A percentile compares a stretch with the other conserved stretches of the same genome.
Evolutionary conservation across 1,140 invertebrate species (phyloP).

Genomic region (Palaemon carinicauda): DNA sequence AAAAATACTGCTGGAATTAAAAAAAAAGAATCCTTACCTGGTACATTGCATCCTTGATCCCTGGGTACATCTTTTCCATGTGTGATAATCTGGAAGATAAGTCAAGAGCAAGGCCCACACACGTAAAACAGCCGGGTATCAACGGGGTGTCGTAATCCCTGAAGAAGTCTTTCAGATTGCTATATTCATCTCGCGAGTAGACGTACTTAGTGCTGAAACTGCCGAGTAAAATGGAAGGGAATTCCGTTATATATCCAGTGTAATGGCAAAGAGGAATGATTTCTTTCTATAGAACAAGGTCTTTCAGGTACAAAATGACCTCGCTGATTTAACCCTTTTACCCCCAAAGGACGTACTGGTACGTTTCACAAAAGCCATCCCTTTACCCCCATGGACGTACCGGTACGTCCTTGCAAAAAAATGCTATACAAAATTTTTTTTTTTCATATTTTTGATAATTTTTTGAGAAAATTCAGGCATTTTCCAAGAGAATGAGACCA

Average conservation of each 20-base stretch:
- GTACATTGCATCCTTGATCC: conserved; percentile 69
- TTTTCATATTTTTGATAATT: too few relatives aligned
- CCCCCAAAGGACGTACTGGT: too few relatives aligned
- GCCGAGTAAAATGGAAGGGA: conserved; percentile 64
- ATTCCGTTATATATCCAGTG: conserved; percentile 77
- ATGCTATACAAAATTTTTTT: too few relatives aligned
- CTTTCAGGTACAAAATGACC: neutral
- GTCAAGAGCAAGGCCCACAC: conserved; percentile 85
- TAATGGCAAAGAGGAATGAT: too few relatives aligned
- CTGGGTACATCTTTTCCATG: conserved; percentile 66
- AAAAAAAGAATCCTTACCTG: conserved; percentile 68
- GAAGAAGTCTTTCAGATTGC: conserved; percentile 74
- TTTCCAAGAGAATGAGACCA: too few relatives aligned
- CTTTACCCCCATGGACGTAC: too few relatives aligned
- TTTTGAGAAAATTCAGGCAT: too few relatives aligned
- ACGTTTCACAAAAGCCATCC: too few relatives aligned
- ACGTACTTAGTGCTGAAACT: neutral
- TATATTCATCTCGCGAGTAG: conserved; percentile 68
- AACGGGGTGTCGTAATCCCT: conserved; percentile 79
- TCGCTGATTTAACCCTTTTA: too few relatives aligned
- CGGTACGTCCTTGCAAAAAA: too few relatives aligned
- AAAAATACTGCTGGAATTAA: too few relatives aligned
- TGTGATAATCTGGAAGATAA: conserved; percentile 69
- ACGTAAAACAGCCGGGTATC: conserved; percentile 80
- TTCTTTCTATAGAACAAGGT: too few relatives aligned